Percentiles rank a stretch among this genome's conserved stretches.
phyloP scores from a whole-genome alignment of 2,888 invertebrate species.

The Junonia oenone region DNA sequence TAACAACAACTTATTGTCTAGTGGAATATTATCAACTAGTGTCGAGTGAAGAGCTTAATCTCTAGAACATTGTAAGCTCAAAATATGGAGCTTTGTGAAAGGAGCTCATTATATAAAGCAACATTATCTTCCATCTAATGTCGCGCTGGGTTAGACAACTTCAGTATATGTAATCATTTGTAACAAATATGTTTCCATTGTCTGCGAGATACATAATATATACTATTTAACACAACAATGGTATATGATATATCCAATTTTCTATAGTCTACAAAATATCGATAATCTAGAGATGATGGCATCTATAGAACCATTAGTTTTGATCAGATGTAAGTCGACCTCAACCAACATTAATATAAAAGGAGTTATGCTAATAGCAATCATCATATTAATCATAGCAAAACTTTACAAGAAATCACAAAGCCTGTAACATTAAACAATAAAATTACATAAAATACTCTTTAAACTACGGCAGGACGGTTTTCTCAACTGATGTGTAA shows the following conservation, averaged over 20 bases:
- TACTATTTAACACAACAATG: background rate
- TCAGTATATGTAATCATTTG: background rate
- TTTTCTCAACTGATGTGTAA: conserved; percentile 48
- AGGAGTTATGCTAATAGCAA: background rate
- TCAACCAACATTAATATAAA: background rate
- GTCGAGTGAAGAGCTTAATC: conserved; percentile 10
- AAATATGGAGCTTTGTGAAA: background rate
- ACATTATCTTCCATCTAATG: background rate
- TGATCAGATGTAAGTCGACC: background rate
- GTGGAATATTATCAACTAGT: conserved; percentile 53
- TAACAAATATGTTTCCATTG: background rate
- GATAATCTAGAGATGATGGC: background rate
- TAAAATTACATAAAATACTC: conserved; percentile 34
- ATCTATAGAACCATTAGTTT: background rate
- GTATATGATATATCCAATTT: background rate
- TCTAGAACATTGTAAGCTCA: conserved; percentile 3
- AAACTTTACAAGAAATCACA: conserved; percentile 17
- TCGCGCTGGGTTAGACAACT: background rate
- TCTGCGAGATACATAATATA: background rate
- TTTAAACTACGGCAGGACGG: conserved; percentile 65
- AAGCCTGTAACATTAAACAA: conserved; percentile 27
- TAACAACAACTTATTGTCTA: conserved; percentile 77
- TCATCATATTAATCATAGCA: background rate
- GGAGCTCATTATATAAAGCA: conserved; percentile 4
- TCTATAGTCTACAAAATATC: background rate